A percentile compares a stretch with the other conserved stretches of the same genome.
Conservation (phyloP, 2,888 invertebrate genomes). For the Exocentrus adspersus region DNA sequence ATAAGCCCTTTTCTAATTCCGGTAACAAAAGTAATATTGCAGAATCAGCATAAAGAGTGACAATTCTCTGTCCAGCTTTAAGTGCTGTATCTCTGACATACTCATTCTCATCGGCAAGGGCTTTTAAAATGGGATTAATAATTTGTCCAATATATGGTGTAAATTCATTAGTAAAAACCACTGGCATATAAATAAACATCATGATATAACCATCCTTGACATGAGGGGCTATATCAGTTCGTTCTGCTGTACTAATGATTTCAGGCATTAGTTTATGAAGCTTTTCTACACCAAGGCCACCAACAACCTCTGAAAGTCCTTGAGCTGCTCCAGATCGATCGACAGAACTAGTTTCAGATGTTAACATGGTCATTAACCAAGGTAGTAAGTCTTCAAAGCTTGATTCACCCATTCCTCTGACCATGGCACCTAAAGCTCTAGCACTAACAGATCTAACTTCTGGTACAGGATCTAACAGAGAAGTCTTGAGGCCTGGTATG, state of each 20-base stretch:
- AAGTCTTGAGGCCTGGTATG: slow-evolving; percentile 95
- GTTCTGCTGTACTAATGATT: slow-evolving; percentile 92
- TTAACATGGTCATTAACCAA: slow-evolving; percentile 98
- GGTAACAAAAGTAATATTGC: slow-evolving; percentile 93
- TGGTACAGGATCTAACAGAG: slow-evolving; percentile 96
- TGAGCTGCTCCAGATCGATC: slow-evolving; percentile 93
- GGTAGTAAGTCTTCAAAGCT: slow-evolving; percentile 96
- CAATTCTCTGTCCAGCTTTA: slow-evolving; percentile 95
- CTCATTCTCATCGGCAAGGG: slow-evolving; percentile 98
- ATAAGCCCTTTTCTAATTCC: slow-evolving; percentile 91
- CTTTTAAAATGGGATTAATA: slow-evolving; percentile 96
- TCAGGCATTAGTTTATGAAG: slow-evolving; percentile 97
- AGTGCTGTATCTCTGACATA: slow-evolving; percentile 98
- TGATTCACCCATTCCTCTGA: slow-evolving; percentile 95
- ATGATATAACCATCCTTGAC: slow-evolving; percentile 99
- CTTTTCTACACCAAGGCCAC: slow-evolving; percentile 94
- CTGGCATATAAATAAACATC: slow-evolving; percentile 99
- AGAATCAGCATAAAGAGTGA: slow-evolving; percentile 94
- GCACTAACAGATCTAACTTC: slow-evolving; percentile 97
- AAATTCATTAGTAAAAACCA: slow-evolving; percentile 95
- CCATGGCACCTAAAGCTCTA: slow-evolving; percentile 96
- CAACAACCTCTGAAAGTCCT: slow-evolving; percentile 95
- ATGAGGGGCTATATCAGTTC: slow-evolving; percentile 93
- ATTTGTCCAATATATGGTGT: slow-evolving; percentile 91
- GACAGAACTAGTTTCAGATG: slow-evolving; percentile 94